Evolutionary conservation across 2,888 invertebrate species (phyloP), one percentile per base, ranked within the genome.

Genomic region (Chorisops tibialis): DNA sequence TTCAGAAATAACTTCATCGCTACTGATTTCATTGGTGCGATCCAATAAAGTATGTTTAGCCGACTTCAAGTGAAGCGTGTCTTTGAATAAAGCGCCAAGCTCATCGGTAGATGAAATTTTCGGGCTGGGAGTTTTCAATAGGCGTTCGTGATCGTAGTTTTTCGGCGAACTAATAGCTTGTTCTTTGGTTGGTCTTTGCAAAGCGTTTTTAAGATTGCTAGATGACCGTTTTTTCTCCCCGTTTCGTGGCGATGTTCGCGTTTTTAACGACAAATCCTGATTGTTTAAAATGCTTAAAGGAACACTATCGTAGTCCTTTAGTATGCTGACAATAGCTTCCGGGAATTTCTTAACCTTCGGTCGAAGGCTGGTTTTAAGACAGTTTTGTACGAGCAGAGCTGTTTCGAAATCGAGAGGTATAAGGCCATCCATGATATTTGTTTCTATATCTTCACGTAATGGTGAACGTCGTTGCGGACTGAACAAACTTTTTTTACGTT

Each of bases 401-500:
- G 54, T 24, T 11, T 63, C 65, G 19, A 64, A 58, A 22, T 49
- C 65, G 19, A 72, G 41, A 7, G 74, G 70, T 30, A 66, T 63
- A 37, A 76, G 64, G 1, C 73, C 76, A 16, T 71, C 65, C 35
- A 72, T 59, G 1, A 63, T 24, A 24, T 68, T 68, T 56, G 71
- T 69, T 12, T 65, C 68, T 6, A 35, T 12, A 1, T 16, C 24
- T 7, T 22, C 3, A 2, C 24, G 9, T 11, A 12, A 11, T 7
- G 30, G 5, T 9, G 6, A 2, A 3, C 30, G 7, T 4, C 45
- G 24, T 9, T 56, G 43, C 11, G 43, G 30, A 4, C 49, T 47
- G 70, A 88, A 87, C 66, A 87, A 77, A 66, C 83, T 82, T 66
- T 86, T 83, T 70, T 87, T 85, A 24, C 86, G 80, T 67, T 85